Base-by-base conservation (phyloP, 2,797 vertebrate genomes). In the Carduelis carduelis region DNA sequence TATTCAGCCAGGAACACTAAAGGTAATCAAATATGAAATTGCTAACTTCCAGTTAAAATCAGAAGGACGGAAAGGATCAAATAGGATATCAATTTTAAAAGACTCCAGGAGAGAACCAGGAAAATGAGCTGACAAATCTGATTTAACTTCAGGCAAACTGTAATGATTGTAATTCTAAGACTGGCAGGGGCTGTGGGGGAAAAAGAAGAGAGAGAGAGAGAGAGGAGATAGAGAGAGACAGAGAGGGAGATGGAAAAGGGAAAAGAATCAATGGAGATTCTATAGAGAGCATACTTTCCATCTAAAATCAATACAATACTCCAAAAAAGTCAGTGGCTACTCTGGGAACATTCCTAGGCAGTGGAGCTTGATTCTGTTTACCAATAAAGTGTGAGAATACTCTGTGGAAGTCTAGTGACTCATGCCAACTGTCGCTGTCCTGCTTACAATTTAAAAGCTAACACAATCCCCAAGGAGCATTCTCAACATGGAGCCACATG, bases 41-140 rank as follows among this genome's bases (percentile, higher is more conserved):
- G 2, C 7, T 81, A 90, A 84, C 50, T 65, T 65, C 17, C 26
- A 79, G 50, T 21, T 89, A 43, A 94, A 84, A 87, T 61, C 43
- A 72, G 49, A 70, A 93, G 22, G 26, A 87, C 87, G 26, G 28
- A 92, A 86, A 90, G 14, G 23, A 75, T 88, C 60, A 74, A 87
- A 83, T 11, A 88, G 14, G 46, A 78, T 14, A 90, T 59, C 20
- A 82, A 52, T 79, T 87, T 83, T 35, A 47, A 92, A 85, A 68
- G 55, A 79, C 18, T 84, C 6, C 21, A 65, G 55, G 39, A 87
- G 10, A 76, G 26, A 90, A 82, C 43, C 69, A 84, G 55, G 71
- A 94, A 92, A 92, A 89, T 69, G 15, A 93, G 75, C 69, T 86
- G 57, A 57, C 65, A 90, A 95, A 83, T 87, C 70, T 81, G 43